Percentiles rank a stretch among this genome's conserved stretches.
phyloP scores from a whole-genome alignment of 2,888 invertebrate genomes.

The Cactoblastis cactorum region DNA sequence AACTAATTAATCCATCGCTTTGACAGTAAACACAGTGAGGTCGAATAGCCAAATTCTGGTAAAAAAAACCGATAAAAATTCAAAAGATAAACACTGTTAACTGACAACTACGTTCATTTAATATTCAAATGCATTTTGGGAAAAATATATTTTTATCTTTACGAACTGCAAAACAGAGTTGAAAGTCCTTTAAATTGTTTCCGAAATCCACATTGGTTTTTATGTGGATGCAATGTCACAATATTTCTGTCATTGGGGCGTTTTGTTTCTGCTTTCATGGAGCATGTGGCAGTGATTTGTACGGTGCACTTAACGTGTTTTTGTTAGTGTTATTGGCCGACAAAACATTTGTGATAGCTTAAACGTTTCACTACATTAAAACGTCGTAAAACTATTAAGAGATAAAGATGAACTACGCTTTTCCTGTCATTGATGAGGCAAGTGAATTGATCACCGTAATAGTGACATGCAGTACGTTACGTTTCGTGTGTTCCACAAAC shows the following conservation, averaged over 20 bases:
- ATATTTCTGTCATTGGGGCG: constrained; percentile 73
- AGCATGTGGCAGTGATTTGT: constrained; percentile 67
- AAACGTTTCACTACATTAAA: constrained; percentile 51
- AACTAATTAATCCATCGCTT: constrained; percentile 14
- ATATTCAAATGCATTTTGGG: constrained; percentile 8
- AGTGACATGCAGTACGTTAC: no score
- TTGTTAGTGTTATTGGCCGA: constrained; percentile 62
- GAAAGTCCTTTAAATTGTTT: constrained; percentile 26
- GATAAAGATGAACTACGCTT: constrained; percentile 13
- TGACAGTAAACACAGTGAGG: constrained; percentile 17
- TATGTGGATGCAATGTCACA: constrained; percentile 51
- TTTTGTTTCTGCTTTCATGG: constrained; percentile 60
- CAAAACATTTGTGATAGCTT: constrained; percentile 62
- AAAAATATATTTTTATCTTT: constrained; percentile 12
- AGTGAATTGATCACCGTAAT: background rate
- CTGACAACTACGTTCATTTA: background rate
- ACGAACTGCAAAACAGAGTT: constrained; percentile 26
- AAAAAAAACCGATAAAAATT: constrained; percentile 13
- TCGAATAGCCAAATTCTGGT: constrained; percentile 12
- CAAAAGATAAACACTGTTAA: constrained; percentile 4
- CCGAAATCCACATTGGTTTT: constrained; percentile 34
- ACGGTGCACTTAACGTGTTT: constrained; percentile 55
- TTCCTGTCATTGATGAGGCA: background rate
- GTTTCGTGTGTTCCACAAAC: no score
- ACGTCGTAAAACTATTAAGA: constrained; percentile 63